These are phyloP conservation scores for Mormoops blainvillei DNA, from an alignment of 2,113 vertebrate genomes.

Conservation along the genomic window DNA sequence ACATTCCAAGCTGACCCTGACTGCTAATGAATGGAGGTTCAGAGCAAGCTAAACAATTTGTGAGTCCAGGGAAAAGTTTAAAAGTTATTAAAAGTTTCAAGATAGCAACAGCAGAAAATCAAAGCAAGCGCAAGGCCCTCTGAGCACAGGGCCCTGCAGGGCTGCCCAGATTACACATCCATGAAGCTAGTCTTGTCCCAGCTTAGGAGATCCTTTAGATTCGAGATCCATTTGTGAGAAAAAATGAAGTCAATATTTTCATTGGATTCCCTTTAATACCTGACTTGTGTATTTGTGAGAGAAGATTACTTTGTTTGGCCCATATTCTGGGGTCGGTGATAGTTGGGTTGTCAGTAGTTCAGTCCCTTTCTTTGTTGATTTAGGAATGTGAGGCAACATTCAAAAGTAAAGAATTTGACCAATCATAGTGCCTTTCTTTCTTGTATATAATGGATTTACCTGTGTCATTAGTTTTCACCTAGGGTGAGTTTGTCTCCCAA, in stretches of 20 bases:
- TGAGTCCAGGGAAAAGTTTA: not conserved
- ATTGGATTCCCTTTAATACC: not conserved
- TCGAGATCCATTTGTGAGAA: not conserved
- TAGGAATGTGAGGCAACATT: not conserved
- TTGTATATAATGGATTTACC: not conserved
- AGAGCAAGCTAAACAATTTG: not conserved
- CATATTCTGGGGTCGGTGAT: not conserved
- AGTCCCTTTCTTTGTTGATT: not conserved
- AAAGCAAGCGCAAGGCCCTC: not conserved
- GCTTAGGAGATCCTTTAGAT: not conserved
- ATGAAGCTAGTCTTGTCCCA: not conserved
- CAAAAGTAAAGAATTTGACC: not conserved
- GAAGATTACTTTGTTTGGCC: not conserved
- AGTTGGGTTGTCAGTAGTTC: not conserved
- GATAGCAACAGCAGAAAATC: too few species aligned
- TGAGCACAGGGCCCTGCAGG: not conserved
- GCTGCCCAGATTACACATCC: not conserved
- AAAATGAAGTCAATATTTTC: not conserved
- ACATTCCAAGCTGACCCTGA: not conserved
- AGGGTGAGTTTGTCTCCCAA: too few species aligned
- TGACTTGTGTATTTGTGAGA: not conserved
- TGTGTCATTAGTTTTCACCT: not conserved
- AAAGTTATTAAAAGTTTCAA: not conserved
- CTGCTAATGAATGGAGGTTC: not conserved
- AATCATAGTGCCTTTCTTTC: not conserved